phyloP scores from a whole-genome alignment of 2,888 invertebrate genomes.

The Agriopis aurantiaria region DNA sequence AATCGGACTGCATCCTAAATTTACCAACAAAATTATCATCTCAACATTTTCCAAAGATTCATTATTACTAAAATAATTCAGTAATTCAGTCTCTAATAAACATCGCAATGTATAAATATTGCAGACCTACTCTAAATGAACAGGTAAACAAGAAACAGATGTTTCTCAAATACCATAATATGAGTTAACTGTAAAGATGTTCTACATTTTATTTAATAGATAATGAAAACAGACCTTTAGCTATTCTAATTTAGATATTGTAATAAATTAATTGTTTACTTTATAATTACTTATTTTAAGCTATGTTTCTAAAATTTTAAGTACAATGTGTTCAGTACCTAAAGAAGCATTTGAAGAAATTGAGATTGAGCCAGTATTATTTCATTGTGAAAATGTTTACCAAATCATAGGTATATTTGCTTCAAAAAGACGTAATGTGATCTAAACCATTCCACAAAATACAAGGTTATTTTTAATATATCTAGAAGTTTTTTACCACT shows the following conservation, averaged over 20 bases:
- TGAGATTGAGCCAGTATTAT: slow-evolving; percentile 42
- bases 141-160: slow-evolving; percentile 15
- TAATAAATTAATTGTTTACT: slow-evolving; percentile 14
- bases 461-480: too few species aligned
- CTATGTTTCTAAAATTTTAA: slow-evolving; percentile 14
- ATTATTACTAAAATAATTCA: background rate
- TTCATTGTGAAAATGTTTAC: slow-evolving; percentile 31
- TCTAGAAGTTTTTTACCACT: too few species aligned
- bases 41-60: slow-evolving; percentile 6
- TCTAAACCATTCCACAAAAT: slow-evolving; percentile 37
- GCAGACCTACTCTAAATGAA: background rate
- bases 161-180: slow-evolving; percentile 13
- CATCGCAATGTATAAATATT: slow-evolving; percentile 12
- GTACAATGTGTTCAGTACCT: slow-evolving; percentile 28
- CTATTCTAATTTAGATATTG: slow-evolving; percentile 11
- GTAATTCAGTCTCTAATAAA: background rate
- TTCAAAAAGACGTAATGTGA: slow-evolving; percentile 34
- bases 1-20: background rate
- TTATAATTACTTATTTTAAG: slow-evolving; percentile 12
- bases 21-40: background rate
- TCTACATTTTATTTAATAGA: slow-evolving; percentile 11
- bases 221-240: background rate
- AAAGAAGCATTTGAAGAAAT: slow-evolving; percentile 27
- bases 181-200: slow-evolving; percentile 7
- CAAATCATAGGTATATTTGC: slow-evolving; percentile 34